Conservation (phyloP, 2,113 vertebrate genomes). For the Ariopsis seemanni region DNA sequence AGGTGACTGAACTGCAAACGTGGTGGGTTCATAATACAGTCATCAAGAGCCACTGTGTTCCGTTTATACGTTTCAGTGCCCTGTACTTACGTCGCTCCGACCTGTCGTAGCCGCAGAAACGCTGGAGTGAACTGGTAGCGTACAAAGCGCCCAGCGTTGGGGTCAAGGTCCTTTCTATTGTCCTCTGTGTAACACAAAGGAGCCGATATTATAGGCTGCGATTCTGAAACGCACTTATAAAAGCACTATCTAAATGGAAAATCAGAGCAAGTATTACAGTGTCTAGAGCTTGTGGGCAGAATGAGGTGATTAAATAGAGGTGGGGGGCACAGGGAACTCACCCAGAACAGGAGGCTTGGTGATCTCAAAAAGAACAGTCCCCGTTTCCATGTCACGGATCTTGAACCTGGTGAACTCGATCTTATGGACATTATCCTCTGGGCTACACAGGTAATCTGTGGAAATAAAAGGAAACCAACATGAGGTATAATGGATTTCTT, state of each 20-base stretch:
- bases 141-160: conserved; percentile 92
- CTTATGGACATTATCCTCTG: conserved; percentile 94
- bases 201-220: conserved; percentile 19
- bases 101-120: conserved; percentile 91
- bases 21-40: not conserved
- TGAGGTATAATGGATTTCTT: not conserved
- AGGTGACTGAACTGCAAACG: not conserved
- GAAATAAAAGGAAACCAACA: conserved; percentile 39
- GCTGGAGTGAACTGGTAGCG: conserved; percentile 97
- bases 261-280: conserved; percentile 27
- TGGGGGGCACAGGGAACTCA: conserved; percentile 57
- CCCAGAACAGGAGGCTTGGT: conserved; percentile 90
- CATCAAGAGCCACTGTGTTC: not conserved
- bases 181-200: conserved; percentile 68
- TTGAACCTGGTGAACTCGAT: conserved; percentile 98
- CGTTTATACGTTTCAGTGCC: not conserved
- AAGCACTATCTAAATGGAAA: conserved; percentile 32
- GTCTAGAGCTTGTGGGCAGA: not conserved
- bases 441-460: conserved; percentile 91
- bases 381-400: conserved; percentile 98
- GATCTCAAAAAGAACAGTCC: conserved; percentile 95
- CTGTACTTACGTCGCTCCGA: conserved; percentile 94
- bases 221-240: conserved; percentile 34
- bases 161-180: conserved; percentile 85
- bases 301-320: not conserved